These are phyloP conservation scores for Atractosteus spatula DNA, from an alignment of 2,113 vertebrate genomes.

Conservation along the genomic window DNA sequence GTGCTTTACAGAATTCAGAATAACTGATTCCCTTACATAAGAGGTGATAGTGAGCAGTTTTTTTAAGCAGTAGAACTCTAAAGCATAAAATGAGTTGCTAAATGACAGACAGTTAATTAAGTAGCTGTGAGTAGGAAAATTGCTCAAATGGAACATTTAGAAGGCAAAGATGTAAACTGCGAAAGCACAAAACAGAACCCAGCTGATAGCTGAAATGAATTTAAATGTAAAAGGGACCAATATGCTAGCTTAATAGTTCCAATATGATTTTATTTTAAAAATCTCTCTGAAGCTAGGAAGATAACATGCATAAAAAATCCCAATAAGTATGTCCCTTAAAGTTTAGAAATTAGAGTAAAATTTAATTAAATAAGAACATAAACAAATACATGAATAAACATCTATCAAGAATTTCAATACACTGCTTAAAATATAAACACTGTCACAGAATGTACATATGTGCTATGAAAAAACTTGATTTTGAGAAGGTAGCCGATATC, in stretches of 20 bases:
- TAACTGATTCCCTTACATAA: background rate
- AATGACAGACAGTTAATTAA: conserved; percentile 22
- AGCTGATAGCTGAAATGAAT: background rate
- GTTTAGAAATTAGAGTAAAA: background rate
- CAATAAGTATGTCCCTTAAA: too few relatives aligned
- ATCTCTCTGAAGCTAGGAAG: too few relatives aligned
- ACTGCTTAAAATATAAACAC: too few relatives aligned
- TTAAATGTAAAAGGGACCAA: background rate
- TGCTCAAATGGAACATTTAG: conserved; percentile 12
- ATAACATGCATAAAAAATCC: too few relatives aligned
- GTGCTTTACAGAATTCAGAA: background rate
- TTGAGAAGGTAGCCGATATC: background rate
- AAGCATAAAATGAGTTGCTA: background rate
- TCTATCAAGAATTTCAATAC: background rate
- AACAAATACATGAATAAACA: background rate
- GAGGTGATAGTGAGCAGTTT: background rate
- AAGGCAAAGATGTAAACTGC: conserved; percentile 14
- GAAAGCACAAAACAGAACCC: background rate
- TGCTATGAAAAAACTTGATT: background rate
- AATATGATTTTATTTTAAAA: too few relatives aligned
- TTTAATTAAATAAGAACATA: background rate
- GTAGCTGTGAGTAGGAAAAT: conserved; percentile 10
- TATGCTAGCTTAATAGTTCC: too few relatives aligned
- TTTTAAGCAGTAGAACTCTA: background rate
- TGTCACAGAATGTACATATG: background rate